phyloP scores from a whole-genome alignment of 2,797 vertebrate species.

The Miichthys miiuy region DNA sequence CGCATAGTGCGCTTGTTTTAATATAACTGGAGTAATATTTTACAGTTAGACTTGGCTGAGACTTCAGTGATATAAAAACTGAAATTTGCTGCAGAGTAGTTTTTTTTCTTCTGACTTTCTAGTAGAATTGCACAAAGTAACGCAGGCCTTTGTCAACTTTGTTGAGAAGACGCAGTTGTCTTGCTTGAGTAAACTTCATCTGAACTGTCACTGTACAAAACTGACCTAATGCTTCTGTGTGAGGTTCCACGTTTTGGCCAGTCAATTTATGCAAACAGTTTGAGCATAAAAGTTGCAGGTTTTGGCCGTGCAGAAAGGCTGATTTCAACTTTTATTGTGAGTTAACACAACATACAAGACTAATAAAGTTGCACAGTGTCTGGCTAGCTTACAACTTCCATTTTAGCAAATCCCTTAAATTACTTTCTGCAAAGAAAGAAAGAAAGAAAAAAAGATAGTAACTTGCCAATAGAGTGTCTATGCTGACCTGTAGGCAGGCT shows the following conservation, averaged over 20 bases:
- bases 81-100: slow-evolving; percentile 3
- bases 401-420: background rate
- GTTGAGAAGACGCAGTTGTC: background rate
- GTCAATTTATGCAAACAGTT: background rate
- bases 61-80: background rate
- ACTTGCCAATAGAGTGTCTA: slow-evolving; percentile 34
- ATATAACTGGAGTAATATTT: slow-evolving; percentile 3
- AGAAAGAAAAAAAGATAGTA: background rate
- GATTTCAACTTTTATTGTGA: background rate
- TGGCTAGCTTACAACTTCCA: background rate
- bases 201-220: background rate
- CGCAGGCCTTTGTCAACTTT: background rate
- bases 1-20: background rate
- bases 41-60: background rate
- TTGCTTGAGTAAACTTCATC: background rate
- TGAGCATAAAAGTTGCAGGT: background rate
- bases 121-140: background rate
- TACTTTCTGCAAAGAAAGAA: background rate
- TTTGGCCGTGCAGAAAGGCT: background rate
- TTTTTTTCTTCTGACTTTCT: background rate
- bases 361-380: background rate
- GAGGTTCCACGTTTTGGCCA: background rate
- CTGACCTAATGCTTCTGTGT: background rate
- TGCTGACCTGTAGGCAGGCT: slow-evolving; percentile 78
- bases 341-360: background rate